phyloP scores from a whole-genome alignment of 2,888 invertebrate genomes.

The Eilema sororculum region DNA sequence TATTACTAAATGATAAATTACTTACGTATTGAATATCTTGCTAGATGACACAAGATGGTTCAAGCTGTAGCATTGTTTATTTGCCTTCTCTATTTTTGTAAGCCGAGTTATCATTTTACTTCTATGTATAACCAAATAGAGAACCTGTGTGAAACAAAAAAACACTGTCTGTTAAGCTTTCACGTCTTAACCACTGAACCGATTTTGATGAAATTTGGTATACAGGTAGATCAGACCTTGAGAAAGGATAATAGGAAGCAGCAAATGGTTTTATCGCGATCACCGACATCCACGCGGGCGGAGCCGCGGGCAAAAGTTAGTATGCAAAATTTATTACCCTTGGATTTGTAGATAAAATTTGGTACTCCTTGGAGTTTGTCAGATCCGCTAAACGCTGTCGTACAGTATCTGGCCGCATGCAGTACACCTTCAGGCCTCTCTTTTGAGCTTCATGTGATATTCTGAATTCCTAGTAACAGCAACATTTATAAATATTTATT shows the following conservation, averaged over 20 bases:
- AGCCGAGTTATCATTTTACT: slow-evolving; percentile 75
- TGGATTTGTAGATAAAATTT: slow-evolving; percentile 87
- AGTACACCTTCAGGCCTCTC: slow-evolving; percentile 86
- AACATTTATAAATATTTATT: not conserved
- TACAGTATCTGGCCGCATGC: slow-evolving; percentile 87
- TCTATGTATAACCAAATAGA: slow-evolving; percentile 76
- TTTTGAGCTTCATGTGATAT: slow-evolving; percentile 85
- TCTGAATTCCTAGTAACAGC: slow-evolving; percentile 79
- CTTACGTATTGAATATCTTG: slow-evolving; percentile 79
- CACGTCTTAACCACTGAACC: no score
- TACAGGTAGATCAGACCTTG: no score
- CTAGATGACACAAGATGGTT: slow-evolving; percentile 74
- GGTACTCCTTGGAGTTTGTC: slow-evolving; percentile 86
- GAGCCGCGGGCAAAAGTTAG: no score
- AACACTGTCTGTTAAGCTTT: no score
- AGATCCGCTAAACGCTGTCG: slow-evolving; percentile 86
- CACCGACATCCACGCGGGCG: no score
- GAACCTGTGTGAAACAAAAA: slow-evolving; percentile 59
- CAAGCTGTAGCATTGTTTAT: slow-evolving; percentile 79
- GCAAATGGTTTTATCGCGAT: no score
- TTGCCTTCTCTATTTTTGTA: slow-evolving; percentile 69
- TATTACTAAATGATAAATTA: slow-evolving; percentile 19
- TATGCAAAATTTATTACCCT: slow-evolving; percentile 69
- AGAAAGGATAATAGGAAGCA: no score
- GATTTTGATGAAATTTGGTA: no score